Percentiles rank a stretch among this genome's conserved stretches.
Conservation (phyloP, 1,140 invertebrate species). For the Limonius californicus region DNA sequence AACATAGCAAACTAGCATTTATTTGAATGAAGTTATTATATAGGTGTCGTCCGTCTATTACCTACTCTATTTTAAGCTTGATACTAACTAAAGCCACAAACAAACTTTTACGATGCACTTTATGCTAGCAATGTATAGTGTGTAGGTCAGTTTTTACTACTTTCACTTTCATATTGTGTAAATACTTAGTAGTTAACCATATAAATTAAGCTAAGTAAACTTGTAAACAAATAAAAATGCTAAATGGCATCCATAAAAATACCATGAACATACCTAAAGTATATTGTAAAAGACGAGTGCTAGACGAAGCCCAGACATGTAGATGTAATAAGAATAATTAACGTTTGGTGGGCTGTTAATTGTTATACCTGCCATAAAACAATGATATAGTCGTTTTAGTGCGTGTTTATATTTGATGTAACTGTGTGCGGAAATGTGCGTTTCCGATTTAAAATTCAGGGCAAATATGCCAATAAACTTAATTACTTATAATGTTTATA, state of each 20-base stretch:
- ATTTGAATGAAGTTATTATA: background rate
- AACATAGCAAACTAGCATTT: background rate
- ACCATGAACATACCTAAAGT: slow-evolving; percentile 21
- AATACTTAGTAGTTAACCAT: slow-evolving; percentile 44
- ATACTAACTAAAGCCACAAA: slow-evolving; percentile 45
- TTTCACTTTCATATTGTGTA: slow-evolving; percentile 44
- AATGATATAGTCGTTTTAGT: slow-evolving; percentile 37
- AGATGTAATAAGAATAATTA: slow-evolving; percentile 36
- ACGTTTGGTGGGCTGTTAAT: slow-evolving; percentile 34
- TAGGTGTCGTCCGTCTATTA: background rate
- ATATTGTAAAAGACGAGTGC: slow-evolving; percentile 1
- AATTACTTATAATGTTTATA: no score
- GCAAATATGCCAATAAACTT: background rate
- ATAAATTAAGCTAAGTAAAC: slow-evolving; percentile 45
- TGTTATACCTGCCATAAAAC: slow-evolving; percentile 37
- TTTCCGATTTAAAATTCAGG: slow-evolving; percentile 24
- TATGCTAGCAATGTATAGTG: slow-evolving; percentile 29
- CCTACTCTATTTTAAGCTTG: slow-evolving; percentile 39
- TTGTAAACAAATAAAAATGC: slow-evolving; percentile 45
- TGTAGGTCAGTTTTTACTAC: slow-evolving; percentile 46
- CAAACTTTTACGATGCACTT: slow-evolving; percentile 44
- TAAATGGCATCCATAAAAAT: slow-evolving; percentile 41
- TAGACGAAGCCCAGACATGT: slow-evolving; percentile 25
- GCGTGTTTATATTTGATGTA: slow-evolving; percentile 36
- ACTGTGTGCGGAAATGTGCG: slow-evolving; percentile 28